phyloP scores from a whole-genome alignment of 2,797 vertebrate genomes.

The Pseudocheirus occidentalis region DNA sequence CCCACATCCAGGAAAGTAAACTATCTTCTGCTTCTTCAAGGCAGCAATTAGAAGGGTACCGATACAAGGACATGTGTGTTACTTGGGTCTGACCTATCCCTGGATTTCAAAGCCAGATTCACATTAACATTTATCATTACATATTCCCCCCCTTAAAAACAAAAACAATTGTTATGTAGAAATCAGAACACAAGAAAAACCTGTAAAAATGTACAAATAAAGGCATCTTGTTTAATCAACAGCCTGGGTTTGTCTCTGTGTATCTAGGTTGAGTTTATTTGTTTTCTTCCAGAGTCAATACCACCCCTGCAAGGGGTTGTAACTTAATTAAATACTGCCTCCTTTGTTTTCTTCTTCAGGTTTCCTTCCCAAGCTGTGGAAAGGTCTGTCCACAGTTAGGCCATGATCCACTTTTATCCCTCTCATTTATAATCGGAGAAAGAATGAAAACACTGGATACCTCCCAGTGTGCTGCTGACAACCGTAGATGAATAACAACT shows the following conservation, averaged over 20 bases:
- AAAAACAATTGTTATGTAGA: not conserved
- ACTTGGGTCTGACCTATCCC: not conserved
- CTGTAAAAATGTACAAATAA: not conserved
- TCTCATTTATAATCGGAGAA: constrained; percentile 72
- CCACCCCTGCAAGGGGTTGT: constrained; percentile 51
- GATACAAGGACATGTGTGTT: not conserved
- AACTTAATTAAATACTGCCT: constrained; percentile 75
- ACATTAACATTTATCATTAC: not conserved
- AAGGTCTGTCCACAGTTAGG: constrained; percentile 55
- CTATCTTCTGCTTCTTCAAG: not conserved
- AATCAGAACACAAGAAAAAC: constrained; percentile 6
- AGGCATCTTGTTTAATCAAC: constrained; percentile 60
- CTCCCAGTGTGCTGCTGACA: constrained; percentile 72
- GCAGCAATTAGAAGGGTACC: not conserved
- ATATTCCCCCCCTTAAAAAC: not conserved
- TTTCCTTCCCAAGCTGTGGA: constrained; percentile 64
- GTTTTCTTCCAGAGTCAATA: constrained; percentile 56
- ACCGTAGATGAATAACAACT: constrained; percentile 77
- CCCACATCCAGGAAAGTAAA: not conserved
- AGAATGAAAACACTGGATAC: constrained; percentile 61
- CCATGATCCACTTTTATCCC: constrained; percentile 73
- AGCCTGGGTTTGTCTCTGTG: constrained; percentile 42
- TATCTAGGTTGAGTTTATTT: constrained; percentile 32
- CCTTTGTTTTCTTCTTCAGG: constrained; percentile 61
- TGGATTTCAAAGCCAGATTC: not conserved